Evolutionary conservation across 1,140 invertebrate genomes (phyloP), one percentile per base, ranked within the genome.

Genomic region (Papilio polytes): DNA sequence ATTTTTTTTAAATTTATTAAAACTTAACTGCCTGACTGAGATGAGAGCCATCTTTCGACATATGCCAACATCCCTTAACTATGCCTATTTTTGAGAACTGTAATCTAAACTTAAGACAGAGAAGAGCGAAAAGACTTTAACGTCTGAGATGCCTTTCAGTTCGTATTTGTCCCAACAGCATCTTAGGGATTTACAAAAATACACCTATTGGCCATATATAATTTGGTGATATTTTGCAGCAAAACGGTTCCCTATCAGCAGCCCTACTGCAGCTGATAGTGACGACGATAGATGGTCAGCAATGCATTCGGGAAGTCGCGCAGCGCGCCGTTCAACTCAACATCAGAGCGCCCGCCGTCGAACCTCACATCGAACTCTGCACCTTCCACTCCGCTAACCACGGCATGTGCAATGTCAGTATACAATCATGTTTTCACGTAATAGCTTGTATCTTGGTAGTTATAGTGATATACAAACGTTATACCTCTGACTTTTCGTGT

Each of bases 351-450:
- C 87, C 87, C 2, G 77, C 84, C 0, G 84, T 89, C 6, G 83
- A 89, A 8, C 88, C 88, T 0, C 80, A 82, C 41, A 82, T 88
- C 13, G 88, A 89, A 70, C 46, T 89, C 22, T 89, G 88, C 80
- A 88, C 88, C 36, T 85, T 86, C 80, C 86, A 86, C 80, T 83
- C 86, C 20, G 12, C 70, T 15, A 83, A 85, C 36, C 82, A 82
- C 12, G 88, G 88, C 15, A 89, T 83, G 77, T 89, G 88, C 78
- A 85, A 87, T 31, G 88, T 89, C 74, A 88, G 88, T 85, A 59
- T 56, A 56, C 12, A 48, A 1, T 3, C 12, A 48, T 15, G 13
- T 48, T 13, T 48, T 48, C 9, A 48, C 46, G 46, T 48, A 48
- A 12, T 48, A 26, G 26, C 26, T 26, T 2, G 26, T 26, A 26